Base-by-base conservation (phyloP, 2,888 invertebrate genomes). In the Eilema griseolum region DNA sequence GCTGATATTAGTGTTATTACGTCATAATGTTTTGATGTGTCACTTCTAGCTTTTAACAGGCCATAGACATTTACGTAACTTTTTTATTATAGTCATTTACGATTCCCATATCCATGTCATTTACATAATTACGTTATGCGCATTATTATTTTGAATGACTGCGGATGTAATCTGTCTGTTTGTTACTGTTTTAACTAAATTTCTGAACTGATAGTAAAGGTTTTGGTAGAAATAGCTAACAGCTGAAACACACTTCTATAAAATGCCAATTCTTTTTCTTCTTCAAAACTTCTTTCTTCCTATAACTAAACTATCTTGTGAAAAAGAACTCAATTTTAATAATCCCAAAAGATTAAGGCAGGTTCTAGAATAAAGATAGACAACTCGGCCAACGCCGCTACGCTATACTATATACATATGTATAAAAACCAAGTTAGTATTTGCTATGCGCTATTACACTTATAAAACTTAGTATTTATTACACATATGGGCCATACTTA, bases 1-100 rank as follows among this genome's bases (percentile, higher is more conserved):
- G 52, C 52, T 41, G 60, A 46, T 65, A 65, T 65, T 69, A 60
- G 31, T 24, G 60, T 57, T 26, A 60, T 66, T 70, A 61, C 70
- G 65, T 70, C 66, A 61, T 61, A 31, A 66, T 37, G 66, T 41
- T n/a, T 23, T 66, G 46, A 61, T 37, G 66, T n/a, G 41, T 60
- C 66, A 60, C 31, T 67, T 61, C 28, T 41, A 60, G 57, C 61
- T 66, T 28, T 61, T 56, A 66, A 46, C 52, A 26, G 33, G n/a
- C 65, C 61, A 61, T 61, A 66, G 66, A 61, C 61, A 66, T 61
- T 41, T 3, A 23, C 56, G 31, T 61, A 61, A 52, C 52, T 52
- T 52, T 52, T 52, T 52, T 52, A 52, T 52, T 52, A 52, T n/a
- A 52, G 52, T n/a, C n/a, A n/a, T 7, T 46, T 52, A 52, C 52